Percentiles rank a stretch among this genome's conserved stretches.
These are phyloP conservation scores for Harpalus rufipes DNA, from an alignment of 2,888 invertebrate genomes.

Conservation along the genomic window DNA sequence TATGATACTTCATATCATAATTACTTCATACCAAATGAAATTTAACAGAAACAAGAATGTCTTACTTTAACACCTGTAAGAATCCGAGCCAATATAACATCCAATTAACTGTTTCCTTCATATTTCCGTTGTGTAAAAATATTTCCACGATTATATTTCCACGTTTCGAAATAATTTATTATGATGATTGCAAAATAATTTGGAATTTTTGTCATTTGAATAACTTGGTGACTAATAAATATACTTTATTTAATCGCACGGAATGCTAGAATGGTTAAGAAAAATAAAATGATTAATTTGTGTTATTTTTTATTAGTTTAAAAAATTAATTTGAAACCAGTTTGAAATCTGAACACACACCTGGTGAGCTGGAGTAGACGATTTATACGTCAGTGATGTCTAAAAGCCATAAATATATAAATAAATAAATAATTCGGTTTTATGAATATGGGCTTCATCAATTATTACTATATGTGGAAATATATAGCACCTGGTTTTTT, in stretches of 20 bases:
- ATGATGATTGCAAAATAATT: slow-evolving; percentile 51
- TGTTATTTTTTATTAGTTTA: slow-evolving; percentile 54
- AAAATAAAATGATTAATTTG: slow-evolving; percentile 59
- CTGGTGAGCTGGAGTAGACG: slow-evolving; percentile 27
- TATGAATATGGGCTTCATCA: slow-evolving; percentile 25
- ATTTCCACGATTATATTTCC: slow-evolving; percentile 1
- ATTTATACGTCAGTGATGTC: slow-evolving; percentile 42
- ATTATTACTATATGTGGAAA: slow-evolving; percentile 32
- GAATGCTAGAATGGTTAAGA: slow-evolving; percentile 31
- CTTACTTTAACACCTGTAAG: slow-evolving; percentile 28
- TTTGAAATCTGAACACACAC: slow-evolving; percentile 47
- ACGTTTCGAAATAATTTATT: slow-evolving; percentile 32
- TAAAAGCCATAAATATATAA: slow-evolving; percentile 45
- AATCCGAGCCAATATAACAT: slow-evolving; percentile 25
- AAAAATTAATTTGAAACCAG: slow-evolving; percentile 58
- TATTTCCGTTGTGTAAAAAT: slow-evolving; percentile 27
- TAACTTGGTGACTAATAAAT: slow-evolving; percentile 51
- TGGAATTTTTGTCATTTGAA: slow-evolving; percentile 49
- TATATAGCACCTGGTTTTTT: slow-evolving; percentile 17
- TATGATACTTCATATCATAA: not conserved
- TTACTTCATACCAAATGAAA: not conserved
- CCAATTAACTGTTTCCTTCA: slow-evolving; percentile 32
- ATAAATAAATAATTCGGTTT: slow-evolving; percentile 50
- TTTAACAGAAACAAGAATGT: slow-evolving; percentile 7
- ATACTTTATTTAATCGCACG: slow-evolving; percentile 37